A percentile compares a stretch with the other conserved stretches of the same genome.
Evolutionary conservation across 2,113 vertebrate genomes (phyloP).

Genomic region (Myrmecophaga tridactyla): DNA sequence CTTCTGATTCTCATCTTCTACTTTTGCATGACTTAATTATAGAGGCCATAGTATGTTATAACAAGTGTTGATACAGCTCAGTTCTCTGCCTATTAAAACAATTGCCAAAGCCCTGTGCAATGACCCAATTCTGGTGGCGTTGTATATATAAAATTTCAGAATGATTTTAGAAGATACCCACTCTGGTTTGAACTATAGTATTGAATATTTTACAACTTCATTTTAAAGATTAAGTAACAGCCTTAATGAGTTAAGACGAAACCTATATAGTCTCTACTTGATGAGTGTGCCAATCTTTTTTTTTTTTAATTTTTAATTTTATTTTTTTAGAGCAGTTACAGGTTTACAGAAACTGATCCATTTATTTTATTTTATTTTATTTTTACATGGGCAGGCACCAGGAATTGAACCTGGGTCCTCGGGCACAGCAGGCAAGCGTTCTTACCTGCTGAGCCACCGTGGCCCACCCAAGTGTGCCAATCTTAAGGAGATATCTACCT

Average conservation of each 20-base stretch:
- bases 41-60: background rate
- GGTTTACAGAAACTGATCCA: too few relatives aligned
- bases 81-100: conserved; percentile 3
- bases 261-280: background rate
- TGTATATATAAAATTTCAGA: background rate
- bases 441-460: too few relatives aligned
- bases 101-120: background rate
- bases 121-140: background rate
- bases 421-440: too few relatives aligned
- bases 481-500: background rate
- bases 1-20: background rate
- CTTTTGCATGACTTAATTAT: background rate
- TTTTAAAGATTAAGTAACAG: background rate
- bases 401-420: too few relatives aligned
- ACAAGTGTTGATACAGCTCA: background rate
- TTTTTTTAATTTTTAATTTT: too few relatives aligned
- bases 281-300: background rate
- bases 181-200: background rate
- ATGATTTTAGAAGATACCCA: background rate
- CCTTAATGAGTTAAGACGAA: background rate
- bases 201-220: background rate
- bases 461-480: too few relatives aligned
- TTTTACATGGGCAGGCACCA: too few relatives aligned
- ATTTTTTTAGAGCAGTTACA: too few relatives aligned
- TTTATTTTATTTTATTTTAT: too few relatives aligned